These are phyloP conservation scores for Gryllus longicercus DNA, from an alignment of 2,888 invertebrate species.

Conservation along the genomic window DNA sequence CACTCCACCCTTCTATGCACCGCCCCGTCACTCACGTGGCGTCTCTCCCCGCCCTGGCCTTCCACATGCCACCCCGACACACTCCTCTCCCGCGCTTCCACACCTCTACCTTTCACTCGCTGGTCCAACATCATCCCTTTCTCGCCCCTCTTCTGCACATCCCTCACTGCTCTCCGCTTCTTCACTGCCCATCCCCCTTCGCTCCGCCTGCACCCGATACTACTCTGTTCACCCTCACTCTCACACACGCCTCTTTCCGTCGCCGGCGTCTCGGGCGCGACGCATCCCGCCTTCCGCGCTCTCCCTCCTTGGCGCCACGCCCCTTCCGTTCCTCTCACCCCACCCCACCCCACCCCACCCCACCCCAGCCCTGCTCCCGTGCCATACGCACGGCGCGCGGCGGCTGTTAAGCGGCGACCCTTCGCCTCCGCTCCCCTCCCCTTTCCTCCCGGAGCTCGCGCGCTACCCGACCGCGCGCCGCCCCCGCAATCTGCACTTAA, in stretches of 20 bases:
- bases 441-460: neutral
- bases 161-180: too few species aligned
- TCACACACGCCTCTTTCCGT: neutral
- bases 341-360: neutral
- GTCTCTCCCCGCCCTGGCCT: too few species aligned
- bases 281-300: neutral
- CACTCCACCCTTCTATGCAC: too few species aligned
- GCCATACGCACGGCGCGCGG: neutral
- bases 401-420: neutral
- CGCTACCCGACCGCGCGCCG: neutral
- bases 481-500: slow-evolving; percentile 10
- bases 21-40: too few species aligned
- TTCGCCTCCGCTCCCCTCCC: neutral
- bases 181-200: too few species aligned
- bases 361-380: neutral
- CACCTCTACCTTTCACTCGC: too few species aligned
- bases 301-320: neutral
- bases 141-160: too few species aligned
- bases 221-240: neutral
- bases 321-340: neutral
- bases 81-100: too few species aligned
- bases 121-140: too few species aligned
- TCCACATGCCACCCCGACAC: too few species aligned
- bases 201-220: too few species aligned
- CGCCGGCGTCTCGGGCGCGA: neutral